These are phyloP conservation scores for Anhinga anhinga DNA, from an alignment of 2,113 vertebrate genomes.

Conservation along the genomic window DNA sequence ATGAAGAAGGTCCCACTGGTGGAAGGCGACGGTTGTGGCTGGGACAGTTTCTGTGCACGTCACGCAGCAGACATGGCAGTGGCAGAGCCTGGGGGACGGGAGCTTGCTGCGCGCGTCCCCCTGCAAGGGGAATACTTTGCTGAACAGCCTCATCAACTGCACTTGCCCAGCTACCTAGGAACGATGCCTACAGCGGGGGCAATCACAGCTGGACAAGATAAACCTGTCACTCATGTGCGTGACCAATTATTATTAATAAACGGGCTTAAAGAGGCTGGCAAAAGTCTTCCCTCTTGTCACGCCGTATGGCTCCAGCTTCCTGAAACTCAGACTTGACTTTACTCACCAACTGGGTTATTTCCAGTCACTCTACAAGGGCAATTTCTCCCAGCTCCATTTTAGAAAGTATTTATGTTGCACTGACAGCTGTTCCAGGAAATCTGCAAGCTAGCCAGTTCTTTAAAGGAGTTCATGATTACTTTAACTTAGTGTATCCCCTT, in stretches of 20 bases:
- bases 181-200: not conserved
- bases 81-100: not conserved
- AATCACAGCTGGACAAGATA: not conserved
- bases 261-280: not conserved
- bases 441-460: slow-evolving; percentile 21
- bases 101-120: accelerated
- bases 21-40: accelerated
- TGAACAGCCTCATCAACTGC: not conserved
- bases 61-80: accelerated
- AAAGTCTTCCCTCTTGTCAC: not conserved
- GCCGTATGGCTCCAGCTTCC: not conserved
- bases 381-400: slow-evolving; percentile 25
- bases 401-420: slow-evolving; percentile 30
- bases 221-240: not conserved
- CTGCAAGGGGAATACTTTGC: not conserved
- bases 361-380: slow-evolving; percentile 14
- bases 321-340: not conserved
- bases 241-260: not conserved
- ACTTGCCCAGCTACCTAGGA: not conserved
- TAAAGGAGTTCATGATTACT: not conserved
- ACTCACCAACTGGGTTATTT: slow-evolving; percentile 12
- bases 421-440: slow-evolving; percentile 24
- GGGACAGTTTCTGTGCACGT: not conserved
- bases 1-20: not conserved
- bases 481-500: not conserved